Percentiles rank a stretch among this genome's conserved stretches.
These are phyloP conservation scores for Odontomachus brunneus DNA, from an alignment of 1,140 invertebrate species.

Conservation along the genomic window DNA sequence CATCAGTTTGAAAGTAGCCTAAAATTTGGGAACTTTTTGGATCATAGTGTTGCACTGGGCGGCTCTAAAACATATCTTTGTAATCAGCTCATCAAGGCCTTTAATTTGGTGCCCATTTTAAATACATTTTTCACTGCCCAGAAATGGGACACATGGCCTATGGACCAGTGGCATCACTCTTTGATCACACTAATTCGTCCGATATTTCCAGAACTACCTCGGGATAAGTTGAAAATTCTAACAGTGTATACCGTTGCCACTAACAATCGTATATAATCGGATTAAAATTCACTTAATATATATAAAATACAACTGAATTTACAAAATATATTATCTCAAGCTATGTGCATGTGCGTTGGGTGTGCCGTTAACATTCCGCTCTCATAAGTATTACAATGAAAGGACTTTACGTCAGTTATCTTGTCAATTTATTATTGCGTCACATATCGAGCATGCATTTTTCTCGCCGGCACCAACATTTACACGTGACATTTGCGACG, in stretches of 20 bases:
- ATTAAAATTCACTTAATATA: not conserved
- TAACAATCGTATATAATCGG: not conserved
- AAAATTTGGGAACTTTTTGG: no score
- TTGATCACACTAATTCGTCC: not conserved
- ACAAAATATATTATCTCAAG: not conserved
- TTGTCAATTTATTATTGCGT: not conserved
- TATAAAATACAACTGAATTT: conserved; percentile 8
- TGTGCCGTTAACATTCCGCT: not conserved
- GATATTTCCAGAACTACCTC: not conserved
- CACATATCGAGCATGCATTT: not conserved
- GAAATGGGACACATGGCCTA: no score
- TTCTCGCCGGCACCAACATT: not conserved
- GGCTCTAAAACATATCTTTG: no score
- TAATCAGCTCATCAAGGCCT: no score
- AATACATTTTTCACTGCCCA: no score
- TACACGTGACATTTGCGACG: conserved; percentile 32
- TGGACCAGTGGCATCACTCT: no score
- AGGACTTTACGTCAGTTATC: not conserved
- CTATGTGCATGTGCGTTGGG: no score
- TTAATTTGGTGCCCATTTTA: no score
- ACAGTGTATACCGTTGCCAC: not conserved
- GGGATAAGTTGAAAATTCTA: not conserved
- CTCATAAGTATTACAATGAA: conserved; percentile 10
- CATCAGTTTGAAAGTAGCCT: no score
- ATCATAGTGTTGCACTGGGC: no score